Percentiles rank a stretch among this genome's conserved stretches.
These are phyloP conservation scores for Oncorhynchus nerka DNA, from an alignment of 2,113 vertebrate genomes.

Conservation along the genomic window DNA sequence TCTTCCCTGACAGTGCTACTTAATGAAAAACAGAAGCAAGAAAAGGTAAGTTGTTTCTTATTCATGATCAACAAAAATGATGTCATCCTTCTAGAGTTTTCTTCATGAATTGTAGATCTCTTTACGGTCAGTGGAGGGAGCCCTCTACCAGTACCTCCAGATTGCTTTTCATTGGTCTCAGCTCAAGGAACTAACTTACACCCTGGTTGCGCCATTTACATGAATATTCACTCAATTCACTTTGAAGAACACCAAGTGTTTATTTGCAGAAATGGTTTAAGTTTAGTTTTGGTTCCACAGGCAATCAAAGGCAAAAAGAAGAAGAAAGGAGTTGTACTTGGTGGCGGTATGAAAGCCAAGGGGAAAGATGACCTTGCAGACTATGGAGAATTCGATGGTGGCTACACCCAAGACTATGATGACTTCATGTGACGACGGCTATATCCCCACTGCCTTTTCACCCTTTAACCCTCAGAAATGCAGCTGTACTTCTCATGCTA, in stretches of 20 bases:
- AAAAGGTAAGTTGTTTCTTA: constrained; percentile 83
- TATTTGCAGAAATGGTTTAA: neutral
- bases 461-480: constrained; percentile 80
- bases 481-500: constrained; percentile 89
- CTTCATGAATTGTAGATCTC: too few relatives aligned
- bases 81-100: too few relatives aligned
- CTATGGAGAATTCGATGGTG: constrained; percentile 82
- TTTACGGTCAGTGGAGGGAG: too few relatives aligned
- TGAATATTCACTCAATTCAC: neutral
- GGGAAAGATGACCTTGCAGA: constrained; percentile 87
- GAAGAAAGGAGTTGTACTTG: constrained; percentile 81
- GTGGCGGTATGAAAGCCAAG: constrained; percentile 85
- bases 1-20: constrained; percentile 92
- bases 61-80: too few relatives aligned
- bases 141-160: too few relatives aligned
- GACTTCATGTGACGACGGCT: constrained; percentile 81
- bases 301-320: constrained; percentile 84
- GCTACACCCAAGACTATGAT: constrained; percentile 86
- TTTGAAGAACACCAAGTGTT: neutral
- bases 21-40: constrained; percentile 98
- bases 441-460: too few relatives aligned
- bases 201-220: neutral
- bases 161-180: too few relatives aligned
- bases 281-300: neutral
- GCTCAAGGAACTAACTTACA: too few relatives aligned